A percentile compares a stretch with the other conserved stretches of the same genome.
Conservation (phyloP, 2,888 invertebrate genomes). For the Heteromyza rotundicornis region DNA sequence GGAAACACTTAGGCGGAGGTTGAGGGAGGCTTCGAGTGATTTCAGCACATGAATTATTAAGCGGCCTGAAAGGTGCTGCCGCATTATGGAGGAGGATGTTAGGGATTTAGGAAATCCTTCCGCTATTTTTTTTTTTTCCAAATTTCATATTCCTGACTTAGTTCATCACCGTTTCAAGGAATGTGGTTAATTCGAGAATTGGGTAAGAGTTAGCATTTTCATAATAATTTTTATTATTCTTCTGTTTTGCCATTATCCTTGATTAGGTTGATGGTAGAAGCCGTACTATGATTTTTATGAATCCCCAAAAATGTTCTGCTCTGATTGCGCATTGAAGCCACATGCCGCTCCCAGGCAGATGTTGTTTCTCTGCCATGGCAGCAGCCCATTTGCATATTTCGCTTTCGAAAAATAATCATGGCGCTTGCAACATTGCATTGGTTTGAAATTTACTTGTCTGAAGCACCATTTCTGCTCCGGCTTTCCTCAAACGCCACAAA, state of each 20-base stretch:
- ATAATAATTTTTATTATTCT: too few species aligned
- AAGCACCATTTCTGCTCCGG: neutral
- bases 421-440: neutral
- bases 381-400: neutral
- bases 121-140: too few species aligned
- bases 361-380: neutral
- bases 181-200: too few species aligned
- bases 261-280: too few species aligned
- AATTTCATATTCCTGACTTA: too few species aligned
- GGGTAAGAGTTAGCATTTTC: too few species aligned
- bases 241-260: too few species aligned
- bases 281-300: neutral
- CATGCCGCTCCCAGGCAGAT: neutral
- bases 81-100: too few species aligned
- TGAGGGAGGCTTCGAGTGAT: neutral
- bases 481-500: neutral
- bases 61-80: neutral
- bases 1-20: neutral
- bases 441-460: neutral
- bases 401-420: neutral
- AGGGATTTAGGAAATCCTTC: too few species aligned
- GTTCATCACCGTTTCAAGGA: too few species aligned
- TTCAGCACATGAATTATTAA: constrained; percentile 2
- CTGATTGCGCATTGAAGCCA: neutral
- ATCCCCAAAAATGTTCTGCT: neutral